These are phyloP conservation scores for Genyomyrus donnyi DNA, from an alignment of 2,113 vertebrate species.

Conservation along the genomic window DNA sequence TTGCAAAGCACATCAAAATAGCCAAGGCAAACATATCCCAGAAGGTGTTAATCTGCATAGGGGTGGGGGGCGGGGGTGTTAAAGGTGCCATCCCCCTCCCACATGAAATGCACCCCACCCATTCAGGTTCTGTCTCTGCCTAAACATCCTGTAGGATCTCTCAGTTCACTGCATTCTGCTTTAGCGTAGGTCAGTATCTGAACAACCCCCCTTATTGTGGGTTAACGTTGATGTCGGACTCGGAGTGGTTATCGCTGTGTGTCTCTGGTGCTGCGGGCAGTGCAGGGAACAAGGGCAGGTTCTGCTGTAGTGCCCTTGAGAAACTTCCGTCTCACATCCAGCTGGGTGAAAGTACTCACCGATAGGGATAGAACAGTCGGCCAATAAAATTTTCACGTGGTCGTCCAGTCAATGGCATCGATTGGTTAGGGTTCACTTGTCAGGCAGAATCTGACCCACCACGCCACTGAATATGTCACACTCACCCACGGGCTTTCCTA, in stretches of 20 bases:
- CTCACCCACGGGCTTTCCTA: background rate
- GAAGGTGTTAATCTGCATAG: background rate
- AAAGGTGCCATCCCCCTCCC: background rate
- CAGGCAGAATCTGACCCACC: background rate
- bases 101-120: background rate
- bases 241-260: background rate
- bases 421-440: background rate
- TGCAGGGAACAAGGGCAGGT: background rate
- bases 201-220: background rate
- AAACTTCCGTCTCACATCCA: background rate
- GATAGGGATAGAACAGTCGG: background rate
- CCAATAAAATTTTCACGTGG: background rate
- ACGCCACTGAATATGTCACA: background rate
- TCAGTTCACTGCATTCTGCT: background rate
- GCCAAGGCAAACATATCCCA: background rate
- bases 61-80: background rate
- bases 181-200: background rate
- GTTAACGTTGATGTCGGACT: background rate
- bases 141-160: background rate
- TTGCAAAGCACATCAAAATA: background rate
- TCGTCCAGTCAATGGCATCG: background rate
- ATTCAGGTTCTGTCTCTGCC: background rate
- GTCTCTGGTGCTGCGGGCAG: background rate
- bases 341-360: background rate
- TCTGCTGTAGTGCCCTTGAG: background rate